Evolutionary conservation across 2,888 invertebrate genomes (phyloP), one percentile per base, ranked within the genome.

Genomic region (Linnaemya vulpina): DNA sequence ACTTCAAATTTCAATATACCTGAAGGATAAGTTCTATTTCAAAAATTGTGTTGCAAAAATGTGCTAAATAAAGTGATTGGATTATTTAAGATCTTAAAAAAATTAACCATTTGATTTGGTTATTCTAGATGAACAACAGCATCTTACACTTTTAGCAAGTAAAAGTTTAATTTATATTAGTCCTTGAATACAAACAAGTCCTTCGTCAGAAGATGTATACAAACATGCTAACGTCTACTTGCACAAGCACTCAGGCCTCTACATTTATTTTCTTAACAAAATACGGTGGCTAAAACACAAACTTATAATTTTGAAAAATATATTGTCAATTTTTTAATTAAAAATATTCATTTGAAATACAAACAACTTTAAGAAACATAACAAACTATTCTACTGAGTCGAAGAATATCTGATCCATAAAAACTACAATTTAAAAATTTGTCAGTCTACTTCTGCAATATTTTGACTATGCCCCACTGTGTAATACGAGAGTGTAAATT

Each of bases 401-500:
- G n/a, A 30, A 30, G 5, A 30, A 30, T 30, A 30, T 30, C 5
- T 30, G 30, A 30, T 5, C 5, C 30, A n/a, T n/a, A n/a, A n/a
- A n/a, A n/a, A n/a, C n/a, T n/a, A n/a, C n/a, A n/a, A n/a, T n/a
- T n/a, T 30, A 30, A 8, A 17, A n/a, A n/a, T n/a, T 15, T 49
- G 2, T n/a, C 7, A 8, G 8, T 49, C 4, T 49, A 49, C 7
- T 49, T 49, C 11, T 0, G 20, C 9, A 15, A 15, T 58, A 35
- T 17, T 35, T n/a, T n/a, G 8, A 35, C n/a, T 60, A 5, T 20
- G 11, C 9, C 8, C 60, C 60, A 60, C 35, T 11, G 17, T 60
- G 13, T 15, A 15, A 15, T 25, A 25, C 25, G 1, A 13, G 62
- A 13, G 35, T 55, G 71, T 43, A 71, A 71, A 55, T 71, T 68